phyloP scores from a whole-genome alignment of 2,888 invertebrate genomes.

The Pyrrhia umbra region DNA sequence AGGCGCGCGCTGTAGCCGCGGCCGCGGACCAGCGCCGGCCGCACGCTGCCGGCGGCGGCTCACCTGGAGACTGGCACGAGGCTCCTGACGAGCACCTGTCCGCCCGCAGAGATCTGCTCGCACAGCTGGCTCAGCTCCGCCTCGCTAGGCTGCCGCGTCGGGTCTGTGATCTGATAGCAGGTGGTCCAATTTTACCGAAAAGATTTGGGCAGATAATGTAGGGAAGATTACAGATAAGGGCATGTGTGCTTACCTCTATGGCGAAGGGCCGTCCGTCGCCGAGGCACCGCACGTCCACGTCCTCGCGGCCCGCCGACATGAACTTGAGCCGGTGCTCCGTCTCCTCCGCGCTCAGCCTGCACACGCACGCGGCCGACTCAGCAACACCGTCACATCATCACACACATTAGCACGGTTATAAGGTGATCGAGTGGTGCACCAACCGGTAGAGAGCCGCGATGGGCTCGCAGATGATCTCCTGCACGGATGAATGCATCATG shows the following conservation, averaged over 20 bases:
- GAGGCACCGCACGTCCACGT: constrained; percentile 98
- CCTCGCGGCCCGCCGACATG: constrained; percentile 98
- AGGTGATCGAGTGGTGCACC: constrained; percentile 68
- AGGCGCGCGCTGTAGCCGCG: background rate
- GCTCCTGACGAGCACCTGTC: constrained; percentile 69
- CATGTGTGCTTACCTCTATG: constrained; percentile 91
- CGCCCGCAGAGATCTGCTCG: constrained; percentile 68
- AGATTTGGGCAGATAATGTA: constrained; percentile 73
- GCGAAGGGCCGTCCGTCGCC: constrained; percentile 98
- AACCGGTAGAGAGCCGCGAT: constrained; percentile 91
- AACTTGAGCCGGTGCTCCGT: constrained; percentile 91
- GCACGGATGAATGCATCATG: constrained; percentile 96
- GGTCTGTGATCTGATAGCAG: constrained; percentile 88
- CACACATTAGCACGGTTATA: too few species aligned
- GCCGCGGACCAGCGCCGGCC: background rate
- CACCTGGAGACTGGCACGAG: constrained; percentile 74
- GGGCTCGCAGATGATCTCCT: constrained; percentile 95
- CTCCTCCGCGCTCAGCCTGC: constrained; percentile 71
- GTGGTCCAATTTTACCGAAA: constrained; percentile 82
- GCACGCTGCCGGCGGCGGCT: constrained; percentile 28
- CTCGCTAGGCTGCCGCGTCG: constrained; percentile 68
- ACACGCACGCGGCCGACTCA: constrained; percentile 8
- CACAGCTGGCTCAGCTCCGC: constrained; percentile 73
- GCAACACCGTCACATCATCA: too few species aligned
- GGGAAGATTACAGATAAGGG: background rate